Evolutionary conservation across 2,888 invertebrate species (phyloP).

Genomic region (Himalopsyche japonica): DNA sequence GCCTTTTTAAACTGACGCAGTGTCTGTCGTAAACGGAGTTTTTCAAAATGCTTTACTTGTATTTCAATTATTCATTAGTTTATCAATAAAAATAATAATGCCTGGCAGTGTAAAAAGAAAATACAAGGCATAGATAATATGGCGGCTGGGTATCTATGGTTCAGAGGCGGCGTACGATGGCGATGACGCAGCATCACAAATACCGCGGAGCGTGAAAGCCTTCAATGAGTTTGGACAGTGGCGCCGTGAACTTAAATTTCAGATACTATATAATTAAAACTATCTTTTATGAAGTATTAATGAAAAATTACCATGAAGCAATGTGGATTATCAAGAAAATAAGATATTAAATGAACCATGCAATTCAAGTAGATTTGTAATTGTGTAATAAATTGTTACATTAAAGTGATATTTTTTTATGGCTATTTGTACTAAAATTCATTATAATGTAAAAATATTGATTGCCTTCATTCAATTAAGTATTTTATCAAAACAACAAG

Average conservation of each 20-base stretch:
- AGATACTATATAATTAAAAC: no score
- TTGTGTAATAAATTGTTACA: no score
- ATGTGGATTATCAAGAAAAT: no score
- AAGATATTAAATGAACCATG: no score
- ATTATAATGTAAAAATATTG: no score
- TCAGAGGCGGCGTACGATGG: neutral
- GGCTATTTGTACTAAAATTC: no score
- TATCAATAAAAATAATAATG: neutral
- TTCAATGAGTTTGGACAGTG: slow-evolving; percentile 11
- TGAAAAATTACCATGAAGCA: no score
- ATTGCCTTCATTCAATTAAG: no score
- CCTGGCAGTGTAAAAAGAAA: neutral
- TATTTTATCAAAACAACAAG: no score
- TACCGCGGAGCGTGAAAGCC: slow-evolving; percentile 27
- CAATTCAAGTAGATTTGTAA: no score
- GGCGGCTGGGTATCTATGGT: neutral
- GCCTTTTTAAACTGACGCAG: neutral
- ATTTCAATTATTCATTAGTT: neutral
- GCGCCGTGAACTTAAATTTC: neutral
- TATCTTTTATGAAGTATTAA: no score
- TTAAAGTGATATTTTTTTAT: no score
- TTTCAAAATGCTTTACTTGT: neutral
- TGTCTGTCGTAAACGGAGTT: neutral
- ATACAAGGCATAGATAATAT: neutral
- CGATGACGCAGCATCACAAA: slow-evolving; percentile 16